Percentiles rank a stretch among this genome's conserved stretches.
phyloP scores from a whole-genome alignment of 2,113 vertebrate genomes.

The Zingel zingel region DNA sequence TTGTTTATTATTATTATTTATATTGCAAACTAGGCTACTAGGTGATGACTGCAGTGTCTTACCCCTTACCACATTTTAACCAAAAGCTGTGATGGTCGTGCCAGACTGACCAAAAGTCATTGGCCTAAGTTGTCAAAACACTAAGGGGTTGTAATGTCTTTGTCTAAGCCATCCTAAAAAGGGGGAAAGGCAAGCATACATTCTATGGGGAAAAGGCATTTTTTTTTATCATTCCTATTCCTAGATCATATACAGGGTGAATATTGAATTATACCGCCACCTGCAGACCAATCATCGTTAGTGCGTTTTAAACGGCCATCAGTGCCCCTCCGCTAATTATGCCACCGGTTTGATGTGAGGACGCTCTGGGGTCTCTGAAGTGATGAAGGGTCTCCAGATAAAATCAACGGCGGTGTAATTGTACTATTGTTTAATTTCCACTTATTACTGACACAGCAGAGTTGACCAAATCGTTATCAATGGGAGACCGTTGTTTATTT shows the following conservation, averaged over 20 bases:
- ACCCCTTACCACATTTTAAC: neutral
- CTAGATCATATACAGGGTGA: neutral
- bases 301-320: neutral
- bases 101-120: neutral
- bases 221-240: neutral
- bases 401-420: neutral
- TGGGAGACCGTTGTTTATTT: neutral
- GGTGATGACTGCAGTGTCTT: neutral
- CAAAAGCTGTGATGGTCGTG: neutral
- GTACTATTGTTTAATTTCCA: neutral
- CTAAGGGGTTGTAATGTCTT: neutral
- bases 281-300: conserved; percentile 20
- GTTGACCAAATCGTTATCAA: neutral
- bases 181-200: neutral
- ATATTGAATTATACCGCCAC: conserved; percentile 41
- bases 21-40: neutral
- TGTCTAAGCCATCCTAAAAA: neutral
- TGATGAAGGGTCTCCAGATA: neutral
- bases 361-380: neutral
- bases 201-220: neutral
- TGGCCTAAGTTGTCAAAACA: neutral
- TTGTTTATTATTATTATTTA: neutral
- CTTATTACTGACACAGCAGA: neutral
- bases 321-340: neutral
- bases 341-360: neutral